Conservation (phyloP, 2,888 invertebrate genomes). For the Baccha elongata region DNA sequence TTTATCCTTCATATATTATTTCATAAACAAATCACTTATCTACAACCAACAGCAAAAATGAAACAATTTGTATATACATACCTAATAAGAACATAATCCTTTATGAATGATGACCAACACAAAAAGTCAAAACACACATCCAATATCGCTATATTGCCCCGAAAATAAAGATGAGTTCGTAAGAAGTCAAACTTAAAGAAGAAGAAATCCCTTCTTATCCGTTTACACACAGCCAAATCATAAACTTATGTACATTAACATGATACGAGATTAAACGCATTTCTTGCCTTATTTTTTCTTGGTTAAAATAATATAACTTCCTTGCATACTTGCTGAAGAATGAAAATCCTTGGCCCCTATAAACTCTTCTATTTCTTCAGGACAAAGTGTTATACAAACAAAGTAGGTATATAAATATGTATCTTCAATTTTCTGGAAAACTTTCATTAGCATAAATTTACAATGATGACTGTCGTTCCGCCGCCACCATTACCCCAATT, state of each 20-base stretch:
- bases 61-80: no score
- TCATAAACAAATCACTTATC: slow-evolving; percentile 6
- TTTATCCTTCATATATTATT: no score
- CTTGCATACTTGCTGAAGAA: slow-evolving; percentile 33
- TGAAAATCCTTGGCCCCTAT: neutral
- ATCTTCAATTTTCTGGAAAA: slow-evolving; percentile 70
- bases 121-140: no score
- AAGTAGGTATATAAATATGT: slow-evolving; percentile 35
- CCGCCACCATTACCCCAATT: slow-evolving; percentile 47
- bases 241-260: slow-evolving; percentile 52
- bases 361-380: neutral
- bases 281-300: slow-evolving; percentile 19
- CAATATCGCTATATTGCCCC: no score
- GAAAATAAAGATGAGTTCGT: neutral
- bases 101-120: no score
- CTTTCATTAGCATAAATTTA: slow-evolving; percentile 72
- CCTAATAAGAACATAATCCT: no score
- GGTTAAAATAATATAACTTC: slow-evolving; percentile 58
- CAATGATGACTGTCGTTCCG: slow-evolving; percentile 65
- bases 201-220: slow-evolving; percentile 56
- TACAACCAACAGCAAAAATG: slow-evolving; percentile 12
- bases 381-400: slow-evolving; percentile 52
- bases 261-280: slow-evolving; percentile 60
- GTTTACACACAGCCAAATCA: slow-evolving; percentile 55
- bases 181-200: slow-evolving; percentile 8